These are phyloP conservation scores for Cyprinodon brontotheroides DNA, from an alignment of 2,113 vertebrate species.

Conservation along the genomic window DNA sequence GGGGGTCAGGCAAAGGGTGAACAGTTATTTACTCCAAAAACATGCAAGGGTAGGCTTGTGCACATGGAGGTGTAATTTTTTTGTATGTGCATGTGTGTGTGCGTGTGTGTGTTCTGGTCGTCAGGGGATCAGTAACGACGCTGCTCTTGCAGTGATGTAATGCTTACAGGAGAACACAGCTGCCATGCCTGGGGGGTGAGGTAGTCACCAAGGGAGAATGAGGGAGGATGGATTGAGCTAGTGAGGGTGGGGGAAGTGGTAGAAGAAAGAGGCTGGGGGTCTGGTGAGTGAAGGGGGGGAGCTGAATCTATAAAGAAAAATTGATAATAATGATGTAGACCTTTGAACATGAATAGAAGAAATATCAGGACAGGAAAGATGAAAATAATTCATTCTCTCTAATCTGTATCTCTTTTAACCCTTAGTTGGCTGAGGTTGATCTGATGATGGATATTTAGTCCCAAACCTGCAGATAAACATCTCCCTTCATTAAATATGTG, in stretches of 20 bases:
- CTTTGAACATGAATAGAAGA: not conserved
- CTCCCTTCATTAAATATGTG: constrained; percentile 7
- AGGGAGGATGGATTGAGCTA: constrained; percentile 45
- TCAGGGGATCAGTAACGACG: constrained; percentile 78
- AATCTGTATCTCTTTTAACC: not conserved
- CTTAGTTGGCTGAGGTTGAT: not conserved
- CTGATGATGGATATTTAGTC: not conserved
- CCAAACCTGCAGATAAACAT: not conserved
- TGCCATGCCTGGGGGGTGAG: constrained; percentile 78
- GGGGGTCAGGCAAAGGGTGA: not conserved
- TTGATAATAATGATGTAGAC: constrained; percentile 37
- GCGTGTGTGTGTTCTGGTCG: constrained; percentile 57
- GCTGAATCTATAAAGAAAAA: constrained; percentile 29
- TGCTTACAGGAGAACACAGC: constrained; percentile 76
- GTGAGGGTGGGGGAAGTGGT: constrained; percentile 29
- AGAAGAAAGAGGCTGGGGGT: constrained; percentile 12
- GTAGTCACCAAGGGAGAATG: constrained; percentile 60
- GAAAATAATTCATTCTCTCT: not conserved
- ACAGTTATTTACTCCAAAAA: constrained; percentile 42
- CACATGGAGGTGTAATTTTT: not conserved
- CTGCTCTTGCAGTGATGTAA: constrained; percentile 80
- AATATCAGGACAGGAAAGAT: not conserved
- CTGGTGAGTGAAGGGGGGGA: constrained; percentile 18
- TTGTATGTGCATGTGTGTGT: constrained; percentile 10
- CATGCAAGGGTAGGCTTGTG: constrained; percentile 34